Conservation (phyloP, 2,113 vertebrate species). For the Loxodonta africana region DNA sequence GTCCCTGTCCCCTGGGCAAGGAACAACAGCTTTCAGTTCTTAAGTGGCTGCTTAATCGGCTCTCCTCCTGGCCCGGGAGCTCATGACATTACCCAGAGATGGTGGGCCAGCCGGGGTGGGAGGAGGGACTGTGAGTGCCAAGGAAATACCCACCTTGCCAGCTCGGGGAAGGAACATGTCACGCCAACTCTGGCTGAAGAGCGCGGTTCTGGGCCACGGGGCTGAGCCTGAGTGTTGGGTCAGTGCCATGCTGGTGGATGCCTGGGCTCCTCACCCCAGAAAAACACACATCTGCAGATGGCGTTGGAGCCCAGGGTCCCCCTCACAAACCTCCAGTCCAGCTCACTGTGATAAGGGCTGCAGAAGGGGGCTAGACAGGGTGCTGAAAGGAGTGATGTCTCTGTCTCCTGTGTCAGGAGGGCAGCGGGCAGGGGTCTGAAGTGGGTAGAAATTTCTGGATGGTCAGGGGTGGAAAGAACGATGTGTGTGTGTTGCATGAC, state of each 20-base stretch:
- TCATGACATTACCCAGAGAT: neutral
- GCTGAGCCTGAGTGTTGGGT: too few relatives aligned
- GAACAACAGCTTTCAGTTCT: neutral
- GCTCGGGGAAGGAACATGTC: too few relatives aligned
- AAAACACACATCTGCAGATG: neutral
- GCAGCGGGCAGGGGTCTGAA: too few relatives aligned
- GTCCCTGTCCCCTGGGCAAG: neutral
- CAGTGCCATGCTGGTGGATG: neutral
- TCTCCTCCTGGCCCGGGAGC: neutral
- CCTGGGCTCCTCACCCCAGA: neutral
- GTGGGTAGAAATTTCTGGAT: too few relatives aligned
- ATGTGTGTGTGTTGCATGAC: neutral
- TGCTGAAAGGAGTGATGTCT: neutral
- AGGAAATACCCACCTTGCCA: too few relatives aligned
- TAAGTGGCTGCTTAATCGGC: constrained; percentile 34
- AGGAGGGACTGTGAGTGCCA: too few relatives aligned
- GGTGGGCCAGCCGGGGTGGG: neutral
- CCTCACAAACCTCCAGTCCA: neutral
- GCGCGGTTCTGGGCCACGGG: neutral
- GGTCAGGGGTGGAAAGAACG: neutral
- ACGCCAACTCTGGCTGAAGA: neutral
- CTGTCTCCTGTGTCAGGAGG: too few relatives aligned
- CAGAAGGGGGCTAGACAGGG: neutral
- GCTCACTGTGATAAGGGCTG: neutral
- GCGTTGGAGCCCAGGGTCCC: neutral